These are phyloP conservation scores for Erpetoichthys calabaricus DNA, from an alignment of 2,797 vertebrate genomes.

Conservation along the genomic window DNA sequence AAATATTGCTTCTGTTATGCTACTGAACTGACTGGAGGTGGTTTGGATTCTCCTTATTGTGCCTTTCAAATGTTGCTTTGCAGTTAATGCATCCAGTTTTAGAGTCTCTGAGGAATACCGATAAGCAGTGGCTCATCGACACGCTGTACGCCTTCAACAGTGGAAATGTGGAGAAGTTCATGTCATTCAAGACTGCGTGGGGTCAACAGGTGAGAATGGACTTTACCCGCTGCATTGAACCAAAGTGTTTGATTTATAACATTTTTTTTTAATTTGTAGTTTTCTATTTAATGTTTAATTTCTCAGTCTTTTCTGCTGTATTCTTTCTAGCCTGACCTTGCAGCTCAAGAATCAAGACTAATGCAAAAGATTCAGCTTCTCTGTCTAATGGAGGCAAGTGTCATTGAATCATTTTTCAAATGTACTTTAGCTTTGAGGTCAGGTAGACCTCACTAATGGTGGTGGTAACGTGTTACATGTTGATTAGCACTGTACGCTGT, in stretches of 20 bases:
- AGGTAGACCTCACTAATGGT: accelerated
- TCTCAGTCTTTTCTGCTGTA: neutral
- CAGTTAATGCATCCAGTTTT: constrained; percentile 95
- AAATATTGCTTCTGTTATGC: neutral
- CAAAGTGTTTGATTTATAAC: neutral
- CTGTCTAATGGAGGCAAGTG: constrained; percentile 90
- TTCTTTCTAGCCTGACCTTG: constrained; percentile 69
- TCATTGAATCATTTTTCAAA: too few species aligned
- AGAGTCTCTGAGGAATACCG: constrained; percentile 78
- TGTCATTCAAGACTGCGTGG: constrained; percentile 79
- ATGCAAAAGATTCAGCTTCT: constrained; percentile 92
- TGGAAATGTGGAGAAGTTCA: constrained; percentile 87
- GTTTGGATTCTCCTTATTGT: neutral
- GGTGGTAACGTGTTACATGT: accelerated
- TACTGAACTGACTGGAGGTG: neutral
- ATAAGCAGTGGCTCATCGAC: constrained; percentile 94
- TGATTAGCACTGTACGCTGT: too few species aligned
- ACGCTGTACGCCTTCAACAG: constrained; percentile 91
- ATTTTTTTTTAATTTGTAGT: neutral
- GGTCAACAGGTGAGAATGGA: constrained; percentile 71
- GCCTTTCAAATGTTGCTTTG: neutral
- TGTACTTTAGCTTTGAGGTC: too few species aligned
- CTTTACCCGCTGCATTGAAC: neutral
- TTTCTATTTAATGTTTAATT: neutral
- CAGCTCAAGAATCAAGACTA: constrained; percentile 78